Base-by-base conservation (phyloP, 2,797 vertebrate species). In the Aselliscus stoliczkanus region DNA sequence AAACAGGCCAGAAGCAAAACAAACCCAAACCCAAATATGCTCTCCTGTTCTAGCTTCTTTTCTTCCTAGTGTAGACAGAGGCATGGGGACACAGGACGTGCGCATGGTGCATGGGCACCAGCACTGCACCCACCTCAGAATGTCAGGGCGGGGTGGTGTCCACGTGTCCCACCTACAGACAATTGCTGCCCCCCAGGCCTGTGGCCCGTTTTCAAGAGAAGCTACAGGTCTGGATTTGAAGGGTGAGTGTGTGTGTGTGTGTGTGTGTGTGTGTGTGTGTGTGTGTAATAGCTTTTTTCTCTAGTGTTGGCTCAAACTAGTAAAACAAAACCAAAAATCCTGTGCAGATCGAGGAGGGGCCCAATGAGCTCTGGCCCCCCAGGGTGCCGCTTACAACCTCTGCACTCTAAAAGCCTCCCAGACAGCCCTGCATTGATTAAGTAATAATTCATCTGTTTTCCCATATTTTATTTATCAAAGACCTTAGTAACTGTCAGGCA, bases 401-500 rank as follows among this genome's bases (percentile, higher is more conserved):
- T 62, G 62, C 13, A 12, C 70, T 54, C 72, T 13, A 13, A 58
- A 91, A 84, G 62, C 39, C 52, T 14, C 82, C 72, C 56, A 20
- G 44, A 75, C 64, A 84, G 31, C 29, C 7, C 85, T 83, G 94
- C 91, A 47, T 94, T 86, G 92, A 91, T 93, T 91, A 91, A 95
- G 91, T 87, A 96, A 97, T 97, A 97, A 97, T 97, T 96, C 95
- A 96, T 97, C 90, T 76, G 92, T 72, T 88, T 88, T 20, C 88
- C 82, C 60, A 69, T 96, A 93, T 97, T 94, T 97, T 97, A 97
- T 97, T 97, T 96, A 97, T 97, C 97, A 91, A 90, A 96, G 95
- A 64, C 85, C 93, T 96, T 86, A 31, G 94, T 86, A 88, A 94
- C 94, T 67, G 65, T 94, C 93, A 87, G 37, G 89, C 62, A 67